Base-by-base conservation (phyloP, 1,140 invertebrate genomes). In the Diorhabda sublineata region DNA sequence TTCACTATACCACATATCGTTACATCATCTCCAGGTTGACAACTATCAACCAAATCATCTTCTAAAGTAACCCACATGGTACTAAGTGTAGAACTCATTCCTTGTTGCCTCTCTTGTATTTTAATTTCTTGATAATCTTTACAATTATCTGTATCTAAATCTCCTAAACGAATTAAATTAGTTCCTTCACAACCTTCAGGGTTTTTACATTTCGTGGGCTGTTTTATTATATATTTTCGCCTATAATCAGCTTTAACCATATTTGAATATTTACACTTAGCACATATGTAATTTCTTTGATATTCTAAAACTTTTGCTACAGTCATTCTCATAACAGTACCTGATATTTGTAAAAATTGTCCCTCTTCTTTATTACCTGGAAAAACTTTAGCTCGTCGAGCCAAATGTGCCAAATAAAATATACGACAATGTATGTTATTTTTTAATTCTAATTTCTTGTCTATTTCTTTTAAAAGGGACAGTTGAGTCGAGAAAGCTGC, bases 101-200 rank as follows among this genome's bases (percentile, higher is more conserved):
- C 84, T 47, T 92, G 78, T 75, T 90, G 88, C 69, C 89, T 87
- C 76, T 93, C 91, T 82, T 93, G 91, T 76, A 93, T 85, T 84
- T 94, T 95, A 26, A 97, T 88, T 86, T 97, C 94, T 83, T 96
- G 94, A 82, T 93, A 96, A 84, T 97, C 94, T 73, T 89, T 89
- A 78, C 88, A 94, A 77, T 90, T 87, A 66, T 87, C 83, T 73
- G 87, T 85, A 61, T 87, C 83, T 57, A 88, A 79, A 42, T 83
- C 77, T 68, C 85, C 84, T 44, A 84, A 78, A 68, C 78, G 81
- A 74, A 80, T 84, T 76, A 86, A 84, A 65, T 81, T 85, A 9
- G 81, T 82, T 76, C 84, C 81, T 74, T 80, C 84, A 80, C 89
- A 90, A 45, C 80, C 81, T 56, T 85, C 84, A 60, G 84, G 82